phyloP scores from a whole-genome alignment of 2,888 invertebrate species.

The Andricus curvator region DNA sequence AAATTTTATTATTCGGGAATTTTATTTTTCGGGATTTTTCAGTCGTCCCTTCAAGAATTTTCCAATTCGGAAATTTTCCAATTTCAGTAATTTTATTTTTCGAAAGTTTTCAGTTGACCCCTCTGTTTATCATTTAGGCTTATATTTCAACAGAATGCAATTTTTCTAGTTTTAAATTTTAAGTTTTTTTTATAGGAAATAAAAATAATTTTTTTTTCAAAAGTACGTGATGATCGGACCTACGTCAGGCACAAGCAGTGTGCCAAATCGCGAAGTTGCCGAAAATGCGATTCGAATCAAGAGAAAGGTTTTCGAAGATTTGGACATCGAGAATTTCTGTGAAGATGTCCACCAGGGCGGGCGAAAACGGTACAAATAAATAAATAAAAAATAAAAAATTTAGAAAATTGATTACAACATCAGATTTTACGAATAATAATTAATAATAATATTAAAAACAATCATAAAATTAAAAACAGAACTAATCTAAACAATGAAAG shows the following conservation, averaged over 20 bases:
- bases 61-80: no score
- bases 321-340: constrained; percentile 73
- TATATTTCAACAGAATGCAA: background rate
- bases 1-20: no score
- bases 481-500: no score
- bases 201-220: background rate
- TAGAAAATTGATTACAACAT: background rate
- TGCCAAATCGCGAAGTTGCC: constrained; percentile 59
- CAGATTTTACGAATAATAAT: background rate
- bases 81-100: no score
- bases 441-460: background rate
- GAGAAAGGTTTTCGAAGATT: constrained; percentile 71
- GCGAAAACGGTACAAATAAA: constrained; percentile 59
- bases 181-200: background rate
- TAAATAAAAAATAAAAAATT: background rate
- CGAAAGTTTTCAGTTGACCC: no score
- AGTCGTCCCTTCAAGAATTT: no score
- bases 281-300: constrained; percentile 64
- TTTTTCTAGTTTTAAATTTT: background rate
- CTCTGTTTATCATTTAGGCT: no score
- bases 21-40: no score
- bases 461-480: no score
- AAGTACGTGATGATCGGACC: constrained; percentile 72
- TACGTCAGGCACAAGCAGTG: constrained; percentile 66
- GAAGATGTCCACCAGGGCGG: constrained; percentile 69